These are phyloP conservation scores for Portevinia maculata DNA, from an alignment of 2,888 invertebrate species.

Conservation along the genomic window DNA sequence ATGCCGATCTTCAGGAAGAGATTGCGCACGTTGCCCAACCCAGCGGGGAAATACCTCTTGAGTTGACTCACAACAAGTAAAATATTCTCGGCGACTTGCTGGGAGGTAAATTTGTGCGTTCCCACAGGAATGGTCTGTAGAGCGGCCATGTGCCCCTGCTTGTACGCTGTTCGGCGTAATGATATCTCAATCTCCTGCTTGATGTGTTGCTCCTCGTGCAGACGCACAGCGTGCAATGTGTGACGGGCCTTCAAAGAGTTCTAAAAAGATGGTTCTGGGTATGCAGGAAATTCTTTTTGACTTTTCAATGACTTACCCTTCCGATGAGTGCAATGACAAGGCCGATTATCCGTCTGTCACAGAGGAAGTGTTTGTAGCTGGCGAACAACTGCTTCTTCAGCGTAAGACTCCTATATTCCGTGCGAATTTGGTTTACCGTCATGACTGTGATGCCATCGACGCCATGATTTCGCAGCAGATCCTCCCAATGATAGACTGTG, in stretches of 20 bases:
- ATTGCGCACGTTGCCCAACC: slow-evolving; percentile 88
- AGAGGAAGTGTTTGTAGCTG: slow-evolving; percentile 91
- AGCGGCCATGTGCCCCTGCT: slow-evolving; percentile 86
- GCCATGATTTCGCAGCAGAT: slow-evolving; percentile 86
- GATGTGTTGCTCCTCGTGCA: slow-evolving; percentile 84
- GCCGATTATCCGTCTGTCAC: slow-evolving; percentile 89
- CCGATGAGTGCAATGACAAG: slow-evolving; percentile 89
- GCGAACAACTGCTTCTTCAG: slow-evolving; percentile 89
- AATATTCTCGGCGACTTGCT: slow-evolving; percentile 89
- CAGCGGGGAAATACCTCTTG: slow-evolving; percentile 87
- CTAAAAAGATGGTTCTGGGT: slow-evolving; percentile 36
- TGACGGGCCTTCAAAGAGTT: slow-evolving; percentile 80
- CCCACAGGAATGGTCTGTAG: slow-evolving; percentile 87
- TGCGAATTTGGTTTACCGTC: slow-evolving; percentile 90
- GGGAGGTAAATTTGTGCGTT: slow-evolving; percentile 85
- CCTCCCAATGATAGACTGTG: slow-evolving; percentile 89
- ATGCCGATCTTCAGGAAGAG: slow-evolving; percentile 86
- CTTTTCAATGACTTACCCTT: slow-evolving; percentile 81
- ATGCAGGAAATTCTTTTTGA: background rate
- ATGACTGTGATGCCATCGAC: slow-evolving; percentile 88
- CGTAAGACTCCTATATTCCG: slow-evolving; percentile 91
- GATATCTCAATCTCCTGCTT: slow-evolving; percentile 86
- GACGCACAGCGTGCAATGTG: slow-evolving; percentile 83
- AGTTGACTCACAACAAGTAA: slow-evolving; percentile 85
- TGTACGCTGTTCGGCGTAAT: slow-evolving; percentile 85